Conservation (phyloP, 1,140 invertebrate genomes). For the Drusus annulatus region DNA sequence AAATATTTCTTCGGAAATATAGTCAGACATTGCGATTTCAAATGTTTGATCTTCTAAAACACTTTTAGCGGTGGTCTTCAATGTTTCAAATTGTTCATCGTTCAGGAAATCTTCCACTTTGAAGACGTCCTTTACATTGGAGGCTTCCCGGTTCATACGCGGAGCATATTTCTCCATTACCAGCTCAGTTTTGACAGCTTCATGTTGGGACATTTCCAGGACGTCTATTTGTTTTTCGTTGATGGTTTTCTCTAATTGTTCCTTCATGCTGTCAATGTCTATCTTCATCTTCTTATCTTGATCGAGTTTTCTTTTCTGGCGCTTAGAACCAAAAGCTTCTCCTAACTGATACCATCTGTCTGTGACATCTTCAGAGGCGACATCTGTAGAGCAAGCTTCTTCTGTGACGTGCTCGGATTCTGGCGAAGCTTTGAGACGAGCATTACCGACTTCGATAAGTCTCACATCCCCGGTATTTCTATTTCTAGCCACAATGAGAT, state of each 20-base stretch:
- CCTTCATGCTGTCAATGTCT: conserved; percentile 63
- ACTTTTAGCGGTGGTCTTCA: conserved; percentile 28
- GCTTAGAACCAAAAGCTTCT: conserved; percentile 69
- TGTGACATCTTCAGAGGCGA: neutral
- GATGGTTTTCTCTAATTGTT: conserved; percentile 65
- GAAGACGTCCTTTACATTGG: conserved; percentile 63
- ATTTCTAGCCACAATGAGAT: conserved; percentile 49
- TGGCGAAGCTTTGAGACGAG: conserved; percentile 41
- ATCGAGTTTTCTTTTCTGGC: conserved; percentile 64
- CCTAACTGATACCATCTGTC: conserved; percentile 58
- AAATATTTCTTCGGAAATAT: conserved; percentile 39
- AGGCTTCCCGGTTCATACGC: conserved; percentile 64
- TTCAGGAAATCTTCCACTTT: conserved; percentile 66
- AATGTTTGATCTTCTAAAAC: conserved; percentile 29
- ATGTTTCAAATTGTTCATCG: conserved; percentile 51
- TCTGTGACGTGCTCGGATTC: conserved; percentile 14
- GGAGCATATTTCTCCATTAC: conserved; percentile 57
- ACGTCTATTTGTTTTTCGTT: conserved; percentile 43
- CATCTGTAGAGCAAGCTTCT: too few relatives aligned
- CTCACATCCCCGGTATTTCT: conserved; percentile 50
- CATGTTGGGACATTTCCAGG: conserved; percentile 31
- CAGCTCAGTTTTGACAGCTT: conserved; percentile 1
- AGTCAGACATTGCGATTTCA: conserved; percentile 43
- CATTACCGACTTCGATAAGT: conserved; percentile 51
- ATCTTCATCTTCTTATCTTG: conserved; percentile 66